Percentiles rank a stretch among this genome's conserved stretches.
Conservation (phyloP, 92 coral and sea anemone genomes). For the Epizoanthus rinbou region DNA sequence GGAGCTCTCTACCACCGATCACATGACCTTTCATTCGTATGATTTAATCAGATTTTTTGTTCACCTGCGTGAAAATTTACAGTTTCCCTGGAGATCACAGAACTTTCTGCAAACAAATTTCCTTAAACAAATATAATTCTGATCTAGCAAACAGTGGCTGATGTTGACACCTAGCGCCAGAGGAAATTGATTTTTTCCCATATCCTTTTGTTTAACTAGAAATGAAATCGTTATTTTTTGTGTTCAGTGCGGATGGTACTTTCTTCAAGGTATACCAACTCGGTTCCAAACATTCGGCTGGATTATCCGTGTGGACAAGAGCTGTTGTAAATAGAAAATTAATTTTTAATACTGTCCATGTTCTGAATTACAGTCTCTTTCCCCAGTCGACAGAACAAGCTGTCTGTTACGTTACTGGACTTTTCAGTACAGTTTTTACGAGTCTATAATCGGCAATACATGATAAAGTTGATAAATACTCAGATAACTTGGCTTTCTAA, state of each 20-base stretch:
- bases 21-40: slow-evolving; percentile 15
- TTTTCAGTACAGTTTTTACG: too few species aligned
- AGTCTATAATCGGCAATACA: too few species aligned
- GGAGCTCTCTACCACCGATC: not conserved
- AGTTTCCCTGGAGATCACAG: slow-evolving; percentile 20
- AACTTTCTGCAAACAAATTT: slow-evolving; percentile 25
- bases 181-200: slow-evolving; percentile 32
- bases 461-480: not conserved
- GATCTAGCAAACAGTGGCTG: not conserved
- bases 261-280: not conserved
- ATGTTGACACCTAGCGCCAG: slow-evolving; percentile 8
- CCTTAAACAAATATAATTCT: slow-evolving; percentile 23
- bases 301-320: not conserved
- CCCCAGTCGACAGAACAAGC: too few species aligned
- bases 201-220: slow-evolving; percentile 35
- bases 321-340: slow-evolving; percentile 4
- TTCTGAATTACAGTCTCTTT: too few species aligned
- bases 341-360: slow-evolving; percentile 6
- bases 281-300: not conserved
- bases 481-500: slow-evolving; percentile 3
- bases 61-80: slow-evolving; percentile 43
- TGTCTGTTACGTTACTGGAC: too few species aligned
- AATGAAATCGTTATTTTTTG: not conserved
- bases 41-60: slow-evolving; percentile 31
- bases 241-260: not conserved